A percentile compares a stretch with the other conserved stretches of the same genome.
Conservation (phyloP, 2,797 vertebrate species). For the Mionectes olivaceus region DNA sequence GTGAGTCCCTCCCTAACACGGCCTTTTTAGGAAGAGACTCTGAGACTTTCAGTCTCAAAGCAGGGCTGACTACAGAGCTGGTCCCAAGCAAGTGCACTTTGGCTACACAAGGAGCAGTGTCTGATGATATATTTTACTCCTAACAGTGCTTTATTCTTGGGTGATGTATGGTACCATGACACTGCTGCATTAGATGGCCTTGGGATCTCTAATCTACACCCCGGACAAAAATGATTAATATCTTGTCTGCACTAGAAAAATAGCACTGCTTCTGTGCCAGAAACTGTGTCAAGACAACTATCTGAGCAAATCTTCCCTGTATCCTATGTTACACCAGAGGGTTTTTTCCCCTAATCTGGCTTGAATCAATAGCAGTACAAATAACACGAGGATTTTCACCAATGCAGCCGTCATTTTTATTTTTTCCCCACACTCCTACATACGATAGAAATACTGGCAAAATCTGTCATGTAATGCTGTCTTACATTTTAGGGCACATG, state of each 20-base stretch:
- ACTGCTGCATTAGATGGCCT: background rate
- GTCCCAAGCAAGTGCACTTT: background rate
- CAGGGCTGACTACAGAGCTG: background rate
- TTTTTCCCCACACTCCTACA: background rate
- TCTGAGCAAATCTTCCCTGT: background rate
- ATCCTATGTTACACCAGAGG: background rate
- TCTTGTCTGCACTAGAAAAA: background rate
- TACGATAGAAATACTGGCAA: background rate
- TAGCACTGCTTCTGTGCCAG: background rate
- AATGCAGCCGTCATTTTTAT: background rate
- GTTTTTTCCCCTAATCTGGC: background rate
- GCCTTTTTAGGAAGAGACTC: background rate
- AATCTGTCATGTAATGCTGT: background rate
- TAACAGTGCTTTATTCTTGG: background rate
- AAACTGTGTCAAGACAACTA: background rate
- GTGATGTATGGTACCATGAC: background rate
- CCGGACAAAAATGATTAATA: background rate
- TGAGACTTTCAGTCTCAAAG: background rate
- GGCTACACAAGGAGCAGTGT: background rate
- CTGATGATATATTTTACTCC: background rate
- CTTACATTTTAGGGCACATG: accelerated
- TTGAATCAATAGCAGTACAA: background rate
- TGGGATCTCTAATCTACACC: background rate
- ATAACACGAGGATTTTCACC: background rate
- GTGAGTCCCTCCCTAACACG: background rate